Base-by-base conservation (phyloP, 2,113 vertebrate species). In the Anarrhichthys ocellatus region DNA sequence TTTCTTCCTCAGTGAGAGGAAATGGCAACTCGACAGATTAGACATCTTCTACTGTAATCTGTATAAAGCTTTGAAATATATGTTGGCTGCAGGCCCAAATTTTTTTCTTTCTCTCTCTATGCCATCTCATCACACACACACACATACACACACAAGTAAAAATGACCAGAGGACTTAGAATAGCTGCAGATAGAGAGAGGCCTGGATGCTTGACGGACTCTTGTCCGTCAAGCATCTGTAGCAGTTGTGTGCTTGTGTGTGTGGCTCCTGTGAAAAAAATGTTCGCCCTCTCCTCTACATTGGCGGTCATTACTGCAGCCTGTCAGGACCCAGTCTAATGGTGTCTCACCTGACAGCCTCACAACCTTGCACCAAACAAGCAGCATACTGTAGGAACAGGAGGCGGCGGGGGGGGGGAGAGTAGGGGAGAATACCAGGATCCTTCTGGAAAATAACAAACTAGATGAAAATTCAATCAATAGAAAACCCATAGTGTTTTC, bases 21-120 rank as follows among this genome's bases (percentile, higher is more conserved):
- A 93, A 94, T 93, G 87, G 89, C 83, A 91, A 89, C 85, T 29
- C 69, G 90, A 92, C 93, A 93, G 92, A 92, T 91, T 85, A 92
- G 89, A 91, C 87, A 89, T 92, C 85, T 84, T 90, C 83, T 63
- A 50, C 88, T 90, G 80, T 93, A 94, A 94, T 93, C 91, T 92
- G 56, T 89, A 81, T 70, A 80, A 89, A 87, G 79, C 86, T 92
- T 86, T 91, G 89, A 87, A 93, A 92, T 85, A 73, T 73, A 89
- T 90, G 84, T 76, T n/a, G 73, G 88, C 87, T 91, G 67, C 5
- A 42, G 74, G 92, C 83, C 90, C 87, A 69, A 27, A 59, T 73
- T 61, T 78, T 78, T 76, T 44, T 70, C 6, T 68, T 22, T 79
- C 29, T 68, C 11, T 65, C 29, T 72, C 29, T 67, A 22, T 70